Percentiles rank a stretch among this genome's conserved stretches.
phyloP scores from a whole-genome alignment of 2,888 invertebrate genomes.

The Baronia brevicornis region DNA sequence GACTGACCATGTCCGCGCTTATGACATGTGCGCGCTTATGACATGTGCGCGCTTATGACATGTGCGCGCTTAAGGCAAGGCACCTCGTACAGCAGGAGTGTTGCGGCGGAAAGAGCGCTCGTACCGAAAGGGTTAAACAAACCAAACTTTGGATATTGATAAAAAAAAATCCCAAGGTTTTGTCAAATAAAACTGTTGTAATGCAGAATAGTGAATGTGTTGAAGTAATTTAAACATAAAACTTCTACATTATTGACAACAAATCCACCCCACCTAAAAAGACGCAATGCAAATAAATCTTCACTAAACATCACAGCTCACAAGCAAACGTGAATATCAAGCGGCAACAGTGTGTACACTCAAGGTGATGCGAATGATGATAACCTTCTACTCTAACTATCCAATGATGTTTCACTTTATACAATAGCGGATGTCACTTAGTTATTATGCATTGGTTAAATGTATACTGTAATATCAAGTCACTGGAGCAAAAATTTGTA shows the following conservation, averaged over 20 bases:
- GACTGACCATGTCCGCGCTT: no score
- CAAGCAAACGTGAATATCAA: slow-evolving; percentile 55
- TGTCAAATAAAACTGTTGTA: no score
- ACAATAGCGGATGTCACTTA: slow-evolving; percentile 13
- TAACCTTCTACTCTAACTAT: slow-evolving; percentile 39
- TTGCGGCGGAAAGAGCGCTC: no score
- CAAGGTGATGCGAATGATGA: slow-evolving; percentile 56
- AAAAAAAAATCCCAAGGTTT: no score
- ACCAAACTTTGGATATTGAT: no score
- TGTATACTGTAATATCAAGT: slow-evolving; percentile 22
- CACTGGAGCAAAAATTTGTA: slow-evolving; percentile 43
- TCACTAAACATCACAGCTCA: slow-evolving; percentile 65
- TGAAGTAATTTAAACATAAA: slow-evolving; percentile 5
- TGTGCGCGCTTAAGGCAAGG: no score
- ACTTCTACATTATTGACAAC: slow-evolving; percentile 15
- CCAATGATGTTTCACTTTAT: slow-evolving; percentile 25
- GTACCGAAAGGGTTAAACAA: no score
- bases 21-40: no score
- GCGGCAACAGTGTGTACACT: slow-evolving; percentile 42
- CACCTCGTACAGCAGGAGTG: no score
- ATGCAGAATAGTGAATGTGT: slow-evolving; percentile 1
- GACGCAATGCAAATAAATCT: slow-evolving; percentile 45
- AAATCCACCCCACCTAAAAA: slow-evolving; percentile 28
- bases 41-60: no score
- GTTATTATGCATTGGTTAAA: slow-evolving; percentile 26